Conservation (phyloP, 2,113 vertebrate genomes). For the Seriola quinqueradiata region DNA sequence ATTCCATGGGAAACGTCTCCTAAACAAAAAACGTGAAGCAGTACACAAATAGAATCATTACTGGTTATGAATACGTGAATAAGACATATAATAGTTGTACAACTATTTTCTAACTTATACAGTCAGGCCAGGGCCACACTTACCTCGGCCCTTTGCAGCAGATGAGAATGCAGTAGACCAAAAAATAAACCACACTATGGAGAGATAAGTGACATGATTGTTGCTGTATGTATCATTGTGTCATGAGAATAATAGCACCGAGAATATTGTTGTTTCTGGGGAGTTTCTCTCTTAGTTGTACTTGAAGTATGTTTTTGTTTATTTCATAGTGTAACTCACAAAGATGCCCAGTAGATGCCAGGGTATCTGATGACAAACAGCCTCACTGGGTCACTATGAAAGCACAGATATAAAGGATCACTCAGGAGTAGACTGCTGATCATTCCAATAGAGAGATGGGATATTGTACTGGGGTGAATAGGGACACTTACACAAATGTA, state of each 20-base stretch:
- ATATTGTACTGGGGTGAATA: slow-evolving; percentile 1
- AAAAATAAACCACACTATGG: slow-evolving; percentile 89
- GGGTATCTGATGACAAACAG: slow-evolving; percentile 84
- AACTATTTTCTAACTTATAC: neutral
- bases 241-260: neutral
- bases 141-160: slow-evolving; percentile 95
- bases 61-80: slow-evolving; percentile 16
- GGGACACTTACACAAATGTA: slow-evolving; percentile 85
- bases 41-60: neutral
- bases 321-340: slow-evolving; percentile 86
- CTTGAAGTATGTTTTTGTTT: neutral
- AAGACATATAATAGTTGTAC: neutral
- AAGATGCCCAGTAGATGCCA: slow-evolving; percentile 89
- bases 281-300: neutral
- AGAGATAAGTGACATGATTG: slow-evolving; percentile 48
- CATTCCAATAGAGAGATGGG: neutral
- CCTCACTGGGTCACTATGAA: slow-evolving; percentile 82
- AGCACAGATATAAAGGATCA: slow-evolving; percentile 36
- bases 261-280: neutral
- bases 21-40: slow-evolving; percentile 63
- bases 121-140: slow-evolving; percentile 53
- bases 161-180: slow-evolving; percentile 88
- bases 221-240: slow-evolving; percentile 4
- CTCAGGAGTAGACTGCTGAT: neutral
- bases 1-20: slow-evolving; percentile 96